These are phyloP conservation scores for Lutraria lutraria DNA, from an alignment of 2,888 invertebrate genomes.

Conservation along the genomic window DNA sequence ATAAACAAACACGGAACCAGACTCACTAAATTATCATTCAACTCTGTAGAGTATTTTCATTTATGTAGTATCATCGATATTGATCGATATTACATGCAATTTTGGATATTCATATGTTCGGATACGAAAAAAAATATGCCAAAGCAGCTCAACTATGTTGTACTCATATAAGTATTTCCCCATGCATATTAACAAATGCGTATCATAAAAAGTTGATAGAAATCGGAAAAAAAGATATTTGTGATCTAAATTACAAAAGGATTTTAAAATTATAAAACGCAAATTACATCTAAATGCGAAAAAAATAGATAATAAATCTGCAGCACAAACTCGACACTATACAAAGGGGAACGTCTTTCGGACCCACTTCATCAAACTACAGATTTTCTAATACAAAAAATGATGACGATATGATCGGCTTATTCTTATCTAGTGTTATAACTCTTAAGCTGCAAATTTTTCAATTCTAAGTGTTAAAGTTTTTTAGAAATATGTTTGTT, in stretches of 20 bases:
- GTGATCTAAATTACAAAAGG: too few species aligned
- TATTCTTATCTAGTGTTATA: neutral
- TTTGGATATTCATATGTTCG: neutral
- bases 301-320: neutral
- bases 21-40: too few species aligned
- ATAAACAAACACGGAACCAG: neutral
- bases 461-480: neutral
- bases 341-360: neutral
- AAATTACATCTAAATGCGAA: neutral
- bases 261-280: too few species aligned
- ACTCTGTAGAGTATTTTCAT: too few species aligned
- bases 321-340: neutral
- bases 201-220: neutral
- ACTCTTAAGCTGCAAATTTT: neutral
- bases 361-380: neutral
- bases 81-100: neutral
- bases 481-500: neutral
- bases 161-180: neutral
- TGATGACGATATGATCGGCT: neutral
- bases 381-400: neutral
- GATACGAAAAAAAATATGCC: neutral
- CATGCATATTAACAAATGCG: neutral
- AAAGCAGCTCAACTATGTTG: neutral
- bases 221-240: too few species aligned
- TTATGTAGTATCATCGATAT: too few species aligned